A percentile compares a stretch with the other conserved stretches of the same genome.
Evolutionary conservation across 2,888 invertebrate genomes (phyloP).

Genomic region (Meiosimyza decipiens): DNA sequence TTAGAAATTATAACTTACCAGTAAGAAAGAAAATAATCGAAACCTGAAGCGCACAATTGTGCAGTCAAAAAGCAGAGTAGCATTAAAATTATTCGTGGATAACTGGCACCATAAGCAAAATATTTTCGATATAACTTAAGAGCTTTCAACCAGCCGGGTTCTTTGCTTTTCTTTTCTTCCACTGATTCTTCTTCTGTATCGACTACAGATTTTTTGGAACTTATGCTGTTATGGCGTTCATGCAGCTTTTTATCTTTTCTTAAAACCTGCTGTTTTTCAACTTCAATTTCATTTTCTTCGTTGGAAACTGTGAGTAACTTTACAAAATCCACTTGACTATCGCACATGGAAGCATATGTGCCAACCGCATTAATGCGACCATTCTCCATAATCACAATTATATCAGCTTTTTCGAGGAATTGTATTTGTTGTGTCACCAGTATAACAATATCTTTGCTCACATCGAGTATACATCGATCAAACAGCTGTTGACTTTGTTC

Average conservation of each 20-base stretch:
- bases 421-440: conserved; percentile 88
- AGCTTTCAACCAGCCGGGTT: conserved; percentile 73
- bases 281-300: conserved; percentile 60
- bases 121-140: conserved; percentile 74
- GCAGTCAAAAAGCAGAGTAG: conserved; percentile 74
- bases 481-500: conserved; percentile 91
- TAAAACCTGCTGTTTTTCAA: conserved; percentile 49
- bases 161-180: conserved; percentile 71
- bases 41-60: conserved; percentile 78
- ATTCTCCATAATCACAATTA: conserved; percentile 65
- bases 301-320: conserved; percentile 73
- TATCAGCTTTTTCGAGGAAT: conserved; percentile 77
- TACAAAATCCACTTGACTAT: conserved; percentile 82
- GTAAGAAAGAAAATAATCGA: conserved; percentile 83
- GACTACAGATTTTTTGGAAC: conserved; percentile 68
- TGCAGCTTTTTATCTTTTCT: conserved; percentile 55
- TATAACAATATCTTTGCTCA: conserved; percentile 78
- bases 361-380: conserved; percentile 70
- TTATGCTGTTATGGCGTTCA: conserved; percentile 63
- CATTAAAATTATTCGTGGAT: conserved; percentile 72
- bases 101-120: conserved; percentile 77
- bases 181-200: conserved; percentile 65
- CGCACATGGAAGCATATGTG: conserved; percentile 77
- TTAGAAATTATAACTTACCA: conserved; percentile 68
- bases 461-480: conserved; percentile 70